Conservation (phyloP, 2,888 invertebrate species). For the Aphodius granarius region DNA sequence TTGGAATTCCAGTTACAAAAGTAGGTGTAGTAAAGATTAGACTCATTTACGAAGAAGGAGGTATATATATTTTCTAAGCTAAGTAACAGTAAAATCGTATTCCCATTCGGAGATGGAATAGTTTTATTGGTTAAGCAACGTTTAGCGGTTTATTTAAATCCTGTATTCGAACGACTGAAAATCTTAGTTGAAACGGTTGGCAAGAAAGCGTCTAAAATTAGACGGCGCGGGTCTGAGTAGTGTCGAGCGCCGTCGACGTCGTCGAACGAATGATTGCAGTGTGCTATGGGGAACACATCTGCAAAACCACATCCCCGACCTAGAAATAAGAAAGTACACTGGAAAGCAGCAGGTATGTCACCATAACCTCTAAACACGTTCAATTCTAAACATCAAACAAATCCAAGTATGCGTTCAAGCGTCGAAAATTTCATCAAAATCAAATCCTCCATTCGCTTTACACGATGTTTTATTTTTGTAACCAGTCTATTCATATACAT, state of each 20-base stretch:
- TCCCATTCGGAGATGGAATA: no score
- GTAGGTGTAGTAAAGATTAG: no score
- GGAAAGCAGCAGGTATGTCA: slow-evolving; percentile 80
- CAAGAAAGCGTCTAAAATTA: slow-evolving; percentile 45
- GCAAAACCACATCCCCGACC: slow-evolving; percentile 61
- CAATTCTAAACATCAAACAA: neutral
- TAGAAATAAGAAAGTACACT: slow-evolving; percentile 75
- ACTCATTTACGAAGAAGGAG: no score
- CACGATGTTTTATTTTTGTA: slow-evolving; percentile 35
- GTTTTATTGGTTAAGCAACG: no score
- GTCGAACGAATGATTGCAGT: slow-evolving; percentile 40
- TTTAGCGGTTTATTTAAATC: neutral
- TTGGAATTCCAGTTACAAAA: no score
- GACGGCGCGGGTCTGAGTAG: slow-evolving; percentile 40
- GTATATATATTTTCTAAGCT: no score
- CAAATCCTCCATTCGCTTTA: neutral
- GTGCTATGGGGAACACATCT: slow-evolving; percentile 66
- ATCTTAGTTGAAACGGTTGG: slow-evolving; percentile 36
- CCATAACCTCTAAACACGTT: neutral
- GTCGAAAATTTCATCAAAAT: neutral
- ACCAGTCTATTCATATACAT: slow-evolving; percentile 6
- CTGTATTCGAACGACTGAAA: neutral
- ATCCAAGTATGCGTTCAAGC: neutral
- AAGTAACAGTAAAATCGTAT: no score
- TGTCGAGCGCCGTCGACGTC: slow-evolving; percentile 29